These are phyloP conservation scores for Lasioglossum oenotherae DNA, from an alignment of 2,888 invertebrate genomes.

Conservation along the genomic window DNA sequence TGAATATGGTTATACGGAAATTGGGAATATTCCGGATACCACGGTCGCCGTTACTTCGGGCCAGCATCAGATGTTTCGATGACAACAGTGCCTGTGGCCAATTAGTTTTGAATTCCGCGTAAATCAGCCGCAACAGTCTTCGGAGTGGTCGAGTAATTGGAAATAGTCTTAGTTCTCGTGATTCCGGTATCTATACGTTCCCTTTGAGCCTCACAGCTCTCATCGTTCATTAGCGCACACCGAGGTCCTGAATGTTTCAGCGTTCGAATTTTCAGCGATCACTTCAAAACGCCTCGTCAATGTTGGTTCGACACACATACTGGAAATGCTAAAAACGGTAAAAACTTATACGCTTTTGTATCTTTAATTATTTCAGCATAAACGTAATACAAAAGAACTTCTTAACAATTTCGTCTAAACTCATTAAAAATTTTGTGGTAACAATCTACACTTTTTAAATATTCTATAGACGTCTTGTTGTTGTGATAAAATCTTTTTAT, in stretches of 20 bases:
- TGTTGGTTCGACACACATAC: neutral
- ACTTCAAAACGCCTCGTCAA: neutral
- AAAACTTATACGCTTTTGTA: neutral
- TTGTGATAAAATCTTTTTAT: too few relatives aligned
- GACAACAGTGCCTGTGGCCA: constrained; percentile 54
- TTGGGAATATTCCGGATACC: constrained; percentile 55
- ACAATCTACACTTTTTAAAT: neutral
- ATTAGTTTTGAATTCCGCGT: constrained; percentile 59
- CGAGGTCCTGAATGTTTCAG: neutral
- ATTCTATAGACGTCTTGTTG: neutral
- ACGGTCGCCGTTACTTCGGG: constrained; percentile 57
- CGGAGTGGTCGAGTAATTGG: constrained; percentile 35
- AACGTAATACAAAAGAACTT: neutral
- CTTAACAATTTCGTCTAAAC: neutral
- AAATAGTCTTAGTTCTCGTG: constrained; percentile 12
- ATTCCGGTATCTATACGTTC: neutral
- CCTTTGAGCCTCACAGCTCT: neutral
- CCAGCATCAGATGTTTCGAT: constrained; percentile 60
- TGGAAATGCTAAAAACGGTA: neutral
- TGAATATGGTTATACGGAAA: constrained; percentile 68
- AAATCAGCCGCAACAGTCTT: constrained; percentile 33
- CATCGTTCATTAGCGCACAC: neutral
- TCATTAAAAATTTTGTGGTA: neutral
- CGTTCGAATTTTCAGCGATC: constrained; percentile 30
- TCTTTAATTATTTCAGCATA: neutral